Base-by-base conservation (phyloP, 1,140 invertebrate genomes). In the Scaptomyza graminum region DNA sequence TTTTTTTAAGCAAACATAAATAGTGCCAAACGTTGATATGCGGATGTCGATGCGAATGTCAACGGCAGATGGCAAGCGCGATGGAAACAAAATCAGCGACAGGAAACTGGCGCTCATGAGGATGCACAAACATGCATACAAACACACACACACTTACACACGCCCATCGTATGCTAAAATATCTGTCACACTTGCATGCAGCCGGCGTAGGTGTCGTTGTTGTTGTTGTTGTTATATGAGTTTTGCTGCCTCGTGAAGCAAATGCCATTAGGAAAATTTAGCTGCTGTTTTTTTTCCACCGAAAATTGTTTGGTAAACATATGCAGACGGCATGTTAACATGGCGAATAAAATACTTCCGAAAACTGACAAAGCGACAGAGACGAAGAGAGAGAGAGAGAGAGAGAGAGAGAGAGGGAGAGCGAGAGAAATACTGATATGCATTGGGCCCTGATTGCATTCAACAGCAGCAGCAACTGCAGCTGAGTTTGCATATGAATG, bases 291-390 rank as follows among this genome's bases (percentile, higher is more conserved):
- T 28, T 56, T 39, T 43, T 31, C 11, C 37, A 39, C 39, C 43
- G 60, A 46, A 74, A 75, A 63, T 71, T 74, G 52, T 54, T 76
- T 64, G 74, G 74, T 57, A 87, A 87, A 81, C 82, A 85, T 66
- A 87, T 87, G 81, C 82, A 87, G 69, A 66, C 77, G 82, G 82
- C 74, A 82, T 87, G 82, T 87, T 81, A 85, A 85, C 82, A 85
- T 75, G 74, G 69, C 70, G 82, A 88, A 87, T 87, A 87, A 87
- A 87, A 85, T 87, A 61, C 67, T 69, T 72, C 60, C 37, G 56
- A 49, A 75, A 52, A 43, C 16, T 46, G 37, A 41, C 16, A 15
- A 22, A 22, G 18, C 18, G 18, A 22, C 18, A 22, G 18, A 22
- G 18, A 22, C 18, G 18, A 22, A 22, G 18, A 22, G 4, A 22